Base-by-base conservation (phyloP, 2,888 invertebrate genomes). In the Frankliniella fusca region DNA sequence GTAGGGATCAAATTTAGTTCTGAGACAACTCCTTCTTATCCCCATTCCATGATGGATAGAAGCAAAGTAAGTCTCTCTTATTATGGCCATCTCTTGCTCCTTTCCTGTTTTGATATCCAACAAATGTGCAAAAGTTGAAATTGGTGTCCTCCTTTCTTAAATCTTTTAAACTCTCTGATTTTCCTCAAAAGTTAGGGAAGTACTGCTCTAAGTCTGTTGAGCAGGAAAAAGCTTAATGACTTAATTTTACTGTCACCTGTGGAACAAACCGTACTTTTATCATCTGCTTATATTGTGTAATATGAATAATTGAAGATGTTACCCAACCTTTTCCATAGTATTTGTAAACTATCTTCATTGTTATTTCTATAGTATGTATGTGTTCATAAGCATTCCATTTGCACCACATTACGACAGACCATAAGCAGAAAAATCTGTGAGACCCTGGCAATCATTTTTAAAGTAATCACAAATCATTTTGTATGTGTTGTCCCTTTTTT, bases 391-490 rank as follows among this genome's bases (percentile, higher is more conserved):
- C 70, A 76, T 76, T 76, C 70, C 70, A 27, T 76, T 76, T 76
- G 70, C 70, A 76, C 70, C 70, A 76, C 70, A 76, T 76, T 76
- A 27, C 27, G 70, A 76, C 70, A 76, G 70, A 76, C 70, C 70
- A 76, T 76, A 76, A 23, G 23, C 7, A 54, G 15, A 20, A 61
- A 61, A n/a, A 61, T 20, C 61, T 61, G 61, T 61, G 61, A 61
- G 61, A 61, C n/a, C 61, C 20, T 61, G 61, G 61, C 61, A 61
- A 61, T 61, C 61, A 76, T 76, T 27, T 76, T 76, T 27, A 9
- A 27, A 27, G 10, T 23, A 23, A 76, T 76, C 70, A 76, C 70
- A 76, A 76, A 76, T 76, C 70, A 76, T 23, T 76, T 76, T 27
- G 27, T 76, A 76, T 10, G n/a, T 27, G 70, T 76, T 76, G n/a